These are phyloP conservation scores for Saccostrea cuccullata DNA, from an alignment of 1,140 invertebrate genomes.

Conservation along the genomic window DNA sequence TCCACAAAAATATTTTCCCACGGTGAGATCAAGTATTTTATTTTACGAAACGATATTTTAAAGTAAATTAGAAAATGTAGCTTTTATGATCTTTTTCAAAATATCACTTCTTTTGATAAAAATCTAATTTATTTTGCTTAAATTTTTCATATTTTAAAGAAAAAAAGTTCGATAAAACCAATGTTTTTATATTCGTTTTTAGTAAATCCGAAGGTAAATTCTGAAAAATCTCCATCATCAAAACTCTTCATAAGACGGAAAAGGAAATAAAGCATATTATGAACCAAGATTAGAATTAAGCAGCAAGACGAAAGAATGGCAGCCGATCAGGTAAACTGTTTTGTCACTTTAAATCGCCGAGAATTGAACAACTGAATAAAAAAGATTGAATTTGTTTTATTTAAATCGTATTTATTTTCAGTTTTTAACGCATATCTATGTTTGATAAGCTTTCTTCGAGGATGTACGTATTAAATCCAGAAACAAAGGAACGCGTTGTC, in stretches of 20 bases:
- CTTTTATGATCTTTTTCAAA: no score
- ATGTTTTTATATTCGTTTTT: not conserved
- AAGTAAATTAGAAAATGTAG: no score
- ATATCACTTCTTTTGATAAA: no score
- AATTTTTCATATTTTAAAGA: no score
- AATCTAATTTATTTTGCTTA: no score
- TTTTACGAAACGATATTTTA: no score
- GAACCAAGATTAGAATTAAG: not conserved
- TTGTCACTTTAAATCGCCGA: no score
- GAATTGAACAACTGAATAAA: not conserved
- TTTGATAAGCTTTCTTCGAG: not conserved
- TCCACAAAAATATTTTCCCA: no score
- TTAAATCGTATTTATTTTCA: not conserved
- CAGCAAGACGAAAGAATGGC: not conserved
- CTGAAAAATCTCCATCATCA: not conserved
- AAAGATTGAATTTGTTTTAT: not conserved
- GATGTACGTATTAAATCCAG: not conserved
- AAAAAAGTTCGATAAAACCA: no score
- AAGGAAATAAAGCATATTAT: not conserved
- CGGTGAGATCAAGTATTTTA: no score
- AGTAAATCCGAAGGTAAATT: not conserved
- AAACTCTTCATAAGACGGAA: not conserved
- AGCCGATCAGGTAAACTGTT: conserved; percentile 9
- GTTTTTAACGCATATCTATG: not conserved
- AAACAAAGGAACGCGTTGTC: not conserved